Conservation (phyloP, 2,888 invertebrate genomes). For the Epistrophella euchroma region DNA sequence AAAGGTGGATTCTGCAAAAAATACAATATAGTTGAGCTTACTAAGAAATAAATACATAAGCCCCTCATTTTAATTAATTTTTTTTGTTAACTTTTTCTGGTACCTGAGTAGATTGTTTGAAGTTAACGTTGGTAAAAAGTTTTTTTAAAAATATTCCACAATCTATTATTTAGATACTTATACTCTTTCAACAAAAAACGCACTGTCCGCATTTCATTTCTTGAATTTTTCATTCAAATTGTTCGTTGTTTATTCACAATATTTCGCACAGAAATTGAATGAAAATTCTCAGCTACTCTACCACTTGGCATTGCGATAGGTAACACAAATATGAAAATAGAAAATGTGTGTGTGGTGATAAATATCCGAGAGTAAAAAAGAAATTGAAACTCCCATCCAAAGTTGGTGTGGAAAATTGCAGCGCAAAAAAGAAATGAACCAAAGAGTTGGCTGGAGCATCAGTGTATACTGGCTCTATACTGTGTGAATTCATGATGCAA, state of each 20-base stretch:
- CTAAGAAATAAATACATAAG: not conserved
- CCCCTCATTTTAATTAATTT: too few relatives aligned
- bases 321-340: conserved; percentile 48
- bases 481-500: conserved; percentile 78
- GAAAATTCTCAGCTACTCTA: conserved; percentile 26
- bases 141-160: not conserved
- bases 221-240: not conserved
- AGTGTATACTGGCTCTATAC: conserved; percentile 11
- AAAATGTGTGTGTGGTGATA: conserved; percentile 65
- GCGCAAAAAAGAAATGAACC: conserved; percentile 76
- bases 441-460: conserved; percentile 51
- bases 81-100: too few relatives aligned
- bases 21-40: not conserved
- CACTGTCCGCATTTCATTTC: conserved; percentile 43
- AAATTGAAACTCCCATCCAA: conserved; percentile 69
- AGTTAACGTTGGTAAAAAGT: not conserved
- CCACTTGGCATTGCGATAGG: conserved; percentile 31
- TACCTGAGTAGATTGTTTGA: not conserved
- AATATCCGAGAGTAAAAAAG: conserved; percentile 17
- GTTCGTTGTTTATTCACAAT: conserved; percentile 20
- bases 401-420: conserved; percentile 77
- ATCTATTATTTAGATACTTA: not conserved
- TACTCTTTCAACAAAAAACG: conserved; percentile 29
- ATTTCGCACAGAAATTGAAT: conserved; percentile 54
- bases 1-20: too few relatives aligned